Evolutionary conservation across 2,113 vertebrate species (phyloP).

Genomic region (Petromus typicus): DNA sequence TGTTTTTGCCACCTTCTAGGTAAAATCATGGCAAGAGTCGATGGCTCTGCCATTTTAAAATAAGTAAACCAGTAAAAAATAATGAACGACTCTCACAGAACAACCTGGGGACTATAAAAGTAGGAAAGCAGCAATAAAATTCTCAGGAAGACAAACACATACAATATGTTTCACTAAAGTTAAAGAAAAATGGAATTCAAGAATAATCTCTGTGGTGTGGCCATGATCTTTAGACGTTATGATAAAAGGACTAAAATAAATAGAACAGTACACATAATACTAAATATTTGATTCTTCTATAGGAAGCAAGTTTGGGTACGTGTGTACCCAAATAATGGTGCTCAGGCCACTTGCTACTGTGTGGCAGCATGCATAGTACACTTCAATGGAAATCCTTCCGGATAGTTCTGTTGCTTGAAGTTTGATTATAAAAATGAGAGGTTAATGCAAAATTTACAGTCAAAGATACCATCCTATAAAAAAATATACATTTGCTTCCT

Average conservation of each 20-base stretch:
- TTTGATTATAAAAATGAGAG: neutral
- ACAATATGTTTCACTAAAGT: constrained; percentile 34
- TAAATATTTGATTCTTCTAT: constrained; percentile 19
- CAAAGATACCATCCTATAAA: neutral
- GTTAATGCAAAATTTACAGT: neutral
- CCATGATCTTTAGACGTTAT: constrained; percentile 48
- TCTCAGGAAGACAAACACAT: constrained; percentile 50
- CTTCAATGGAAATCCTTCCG: rapidly evolving
- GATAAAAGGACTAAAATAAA: constrained; percentile 49
- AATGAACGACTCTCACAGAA: constrained; percentile 22
- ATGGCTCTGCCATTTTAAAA: constrained; percentile 49
- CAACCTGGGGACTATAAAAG: constrained; percentile 45
- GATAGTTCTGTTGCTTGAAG: neutral
- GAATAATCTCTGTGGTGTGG: constrained; percentile 17
- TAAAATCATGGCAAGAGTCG: constrained; percentile 55
- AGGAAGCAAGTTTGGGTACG: neutral
- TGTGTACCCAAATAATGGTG: neutral
- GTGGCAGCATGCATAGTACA: rapidly evolving
- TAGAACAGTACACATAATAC: neutral
- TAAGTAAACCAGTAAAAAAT: constrained; percentile 67
- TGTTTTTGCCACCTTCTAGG: neutral
- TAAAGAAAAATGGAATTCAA: constrained; percentile 51
- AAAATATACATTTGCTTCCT: neutral
- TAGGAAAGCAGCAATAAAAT: constrained; percentile 57
- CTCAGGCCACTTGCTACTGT: neutral